Conservation (phyloP, 1,140 invertebrate species). For the Caenorhabditis inopinata region DNA sequence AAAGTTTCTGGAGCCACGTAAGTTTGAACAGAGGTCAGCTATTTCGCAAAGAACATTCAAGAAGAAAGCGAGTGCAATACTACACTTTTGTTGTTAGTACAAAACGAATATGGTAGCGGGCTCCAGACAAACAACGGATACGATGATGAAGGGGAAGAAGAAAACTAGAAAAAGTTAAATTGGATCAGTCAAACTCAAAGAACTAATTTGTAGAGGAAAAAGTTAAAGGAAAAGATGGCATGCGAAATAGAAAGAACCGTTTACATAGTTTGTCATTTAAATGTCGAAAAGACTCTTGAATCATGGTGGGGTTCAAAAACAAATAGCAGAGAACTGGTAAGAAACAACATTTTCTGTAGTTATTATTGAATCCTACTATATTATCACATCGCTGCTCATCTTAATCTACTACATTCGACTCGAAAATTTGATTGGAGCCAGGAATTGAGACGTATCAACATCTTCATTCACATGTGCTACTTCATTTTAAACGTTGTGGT, state of each 20-base stretch:
- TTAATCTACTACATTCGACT: background rate
- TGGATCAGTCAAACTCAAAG: conserved; percentile 17
- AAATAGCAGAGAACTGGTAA: background rate
- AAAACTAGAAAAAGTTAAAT: background rate
- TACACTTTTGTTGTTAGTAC: background rate
- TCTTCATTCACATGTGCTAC: no score
- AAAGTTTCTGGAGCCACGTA: no score
- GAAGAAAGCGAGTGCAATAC: no score
- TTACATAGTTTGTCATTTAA: conserved; percentile 30
- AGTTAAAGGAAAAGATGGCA: background rate
- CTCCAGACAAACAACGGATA: background rate
- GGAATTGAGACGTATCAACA: no score
- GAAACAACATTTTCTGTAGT: background rate
- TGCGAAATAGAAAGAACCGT: background rate
- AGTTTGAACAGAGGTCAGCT: no score
- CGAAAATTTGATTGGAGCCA: background rate
- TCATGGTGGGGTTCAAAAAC: background rate
- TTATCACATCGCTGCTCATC: no score
- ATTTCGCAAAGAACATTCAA: no score
- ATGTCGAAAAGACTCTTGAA: no score
- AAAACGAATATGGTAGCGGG: background rate
- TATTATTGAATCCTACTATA: background rate
- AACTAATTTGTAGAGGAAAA: conserved; percentile 18
- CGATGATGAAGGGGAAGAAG: background rate
- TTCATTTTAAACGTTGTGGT: no score